Evolutionary conservation across 2,797 vertebrate species (phyloP), one percentile per base, ranked within the genome.

Genomic region (Anabacerthia variegaticeps): DNA sequence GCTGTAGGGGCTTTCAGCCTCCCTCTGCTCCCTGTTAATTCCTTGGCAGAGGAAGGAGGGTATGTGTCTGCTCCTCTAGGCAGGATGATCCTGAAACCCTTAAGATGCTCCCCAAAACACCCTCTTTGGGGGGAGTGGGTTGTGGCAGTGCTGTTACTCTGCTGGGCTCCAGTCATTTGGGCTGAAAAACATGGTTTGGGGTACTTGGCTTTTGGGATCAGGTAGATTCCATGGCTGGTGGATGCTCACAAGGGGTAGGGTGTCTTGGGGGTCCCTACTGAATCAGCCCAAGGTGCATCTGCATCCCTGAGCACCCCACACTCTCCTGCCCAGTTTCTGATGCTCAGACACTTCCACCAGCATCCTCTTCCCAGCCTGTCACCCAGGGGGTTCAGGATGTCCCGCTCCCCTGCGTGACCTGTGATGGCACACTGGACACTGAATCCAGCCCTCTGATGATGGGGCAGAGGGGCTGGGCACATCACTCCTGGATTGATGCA

Each of bases 361-460:
- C 26, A 32, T 14, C 8, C 26, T 76, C 3, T 7, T 41, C 15
- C 37, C 3, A 0, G 22, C 41, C 46, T 84, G 27, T 23, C 55
- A 55, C 2, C 12, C 0, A 0, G 1, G 10, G 28, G 5, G 5
- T 9, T 44, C 62, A n/a, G 62, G 22, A 32, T 46, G 62, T 46
- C 32, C 63, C 17, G 6, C 16, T 46, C 12, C 44, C 44, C 43
- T 66, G 43, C 17, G 43, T 46, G 37, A 54, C 3, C 49, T 24
- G 22, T 6, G 17, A 10, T 26, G 28, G 44, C 48, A 48, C 8
- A 18, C 12, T 19, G 65, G 56, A 13, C 43, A 22, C 43, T 12
- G 27, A n/a, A 13, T 52, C 34, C 54, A 58, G 52, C 12, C 37
- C 43, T 14, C 8, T 1, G 3, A 6, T 1, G 34, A 7, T 2